Percentiles rank a stretch among this genome's conserved stretches.
Conservation (phyloP, 2,797 vertebrate genomes). For the Discoglossus pictus region DNA sequence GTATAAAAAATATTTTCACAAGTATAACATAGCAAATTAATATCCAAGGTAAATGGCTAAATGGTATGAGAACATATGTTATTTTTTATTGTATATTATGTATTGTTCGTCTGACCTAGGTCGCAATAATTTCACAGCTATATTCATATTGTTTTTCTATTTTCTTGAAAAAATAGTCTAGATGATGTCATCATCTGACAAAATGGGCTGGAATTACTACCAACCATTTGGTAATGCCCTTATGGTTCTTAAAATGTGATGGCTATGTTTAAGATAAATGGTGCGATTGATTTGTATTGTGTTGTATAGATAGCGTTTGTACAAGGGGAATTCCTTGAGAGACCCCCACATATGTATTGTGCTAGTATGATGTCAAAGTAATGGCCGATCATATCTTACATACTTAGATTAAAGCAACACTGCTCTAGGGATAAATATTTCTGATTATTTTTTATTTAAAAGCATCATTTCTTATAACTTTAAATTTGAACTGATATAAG, state of each 20-base stretch:
- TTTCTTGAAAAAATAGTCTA: slow-evolving; percentile 5
- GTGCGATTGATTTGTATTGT: slow-evolving; percentile 33
- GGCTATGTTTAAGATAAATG: slow-evolving; percentile 38
- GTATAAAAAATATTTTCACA: no score
- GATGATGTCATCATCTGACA: slow-evolving; percentile 22
- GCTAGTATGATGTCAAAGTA: slow-evolving; percentile 37
- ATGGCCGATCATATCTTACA: slow-evolving; percentile 24
- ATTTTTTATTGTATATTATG: neutral
- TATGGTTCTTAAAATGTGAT: slow-evolving; percentile 21
- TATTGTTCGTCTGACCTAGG: slow-evolving; percentile 2
- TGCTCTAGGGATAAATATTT: no score
- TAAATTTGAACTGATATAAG: no score
- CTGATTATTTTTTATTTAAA: no score
- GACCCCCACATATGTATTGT: slow-evolving; percentile 12
- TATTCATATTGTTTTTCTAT: slow-evolving; percentile 1
- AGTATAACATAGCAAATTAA: slow-evolving; percentile 10
- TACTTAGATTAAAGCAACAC: slow-evolving; percentile 2
- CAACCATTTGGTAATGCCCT: neutral
- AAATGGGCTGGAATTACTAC: slow-evolving; percentile 9
- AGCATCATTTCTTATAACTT: no score
- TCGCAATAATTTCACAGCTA: slow-evolving; percentile 9
- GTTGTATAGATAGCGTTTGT: slow-evolving; percentile 21
- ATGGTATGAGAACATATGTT: no score
- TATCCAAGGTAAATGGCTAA: no score
- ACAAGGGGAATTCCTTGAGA: slow-evolving; percentile 4